phyloP scores from a whole-genome alignment of 92 coral and sea anemone species.

The Porites cylindrica region DNA sequence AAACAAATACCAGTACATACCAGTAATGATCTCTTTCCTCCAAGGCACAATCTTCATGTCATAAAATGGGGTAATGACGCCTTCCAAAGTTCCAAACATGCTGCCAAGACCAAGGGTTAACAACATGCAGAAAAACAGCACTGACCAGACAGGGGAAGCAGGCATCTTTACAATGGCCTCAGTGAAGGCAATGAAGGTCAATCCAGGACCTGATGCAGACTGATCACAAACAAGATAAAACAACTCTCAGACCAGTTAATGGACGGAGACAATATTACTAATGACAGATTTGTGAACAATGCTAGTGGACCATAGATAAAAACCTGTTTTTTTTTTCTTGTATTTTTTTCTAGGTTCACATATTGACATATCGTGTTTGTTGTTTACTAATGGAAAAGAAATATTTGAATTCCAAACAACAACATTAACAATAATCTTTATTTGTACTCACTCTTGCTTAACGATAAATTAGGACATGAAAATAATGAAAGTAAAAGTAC shows the following conservation, averaged over 20 bases:
- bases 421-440: no score
- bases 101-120: conserved; percentile 95
- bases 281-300: not conserved
- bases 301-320: no score
- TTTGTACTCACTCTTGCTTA: no score
- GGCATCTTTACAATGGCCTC: conserved; percentile 96
- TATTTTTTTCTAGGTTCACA: no score
- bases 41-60: conserved; percentile 88
- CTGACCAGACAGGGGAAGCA: conserved; percentile 93
- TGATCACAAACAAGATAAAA: not conserved
- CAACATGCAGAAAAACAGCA: conserved; percentile 94
- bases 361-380: no score
- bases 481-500: no score
- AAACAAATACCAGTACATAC: conserved; percentile 30
- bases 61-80: conserved; percentile 86
- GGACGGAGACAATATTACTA: not conserved
- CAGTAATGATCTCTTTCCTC: conserved; percentile 89
- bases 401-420: no score
- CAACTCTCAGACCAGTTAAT: not conserved
- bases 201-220: conserved; percentile 95
- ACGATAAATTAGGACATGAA: no score
- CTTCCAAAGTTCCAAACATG: conserved; percentile 97
- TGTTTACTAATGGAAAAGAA: no score
- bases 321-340: no score
- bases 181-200: conserved; percentile 97